phyloP scores from a whole-genome alignment of 2,888 invertebrate genomes.

The Cantharis nigra region DNA sequence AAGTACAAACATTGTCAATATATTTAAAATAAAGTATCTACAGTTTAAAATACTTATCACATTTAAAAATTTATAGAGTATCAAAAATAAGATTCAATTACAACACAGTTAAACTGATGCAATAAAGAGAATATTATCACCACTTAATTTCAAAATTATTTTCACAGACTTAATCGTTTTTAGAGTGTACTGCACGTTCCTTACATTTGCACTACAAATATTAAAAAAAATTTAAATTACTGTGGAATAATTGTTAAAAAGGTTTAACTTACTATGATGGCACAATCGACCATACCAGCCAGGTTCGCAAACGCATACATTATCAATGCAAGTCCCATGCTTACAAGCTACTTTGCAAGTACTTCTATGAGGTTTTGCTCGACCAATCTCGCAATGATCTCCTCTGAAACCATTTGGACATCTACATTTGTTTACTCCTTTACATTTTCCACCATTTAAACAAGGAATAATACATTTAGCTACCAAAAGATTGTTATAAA shows the following conservation, averaged over 20 bases:
- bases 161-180: neutral
- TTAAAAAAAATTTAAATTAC: neutral
- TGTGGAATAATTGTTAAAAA: neutral
- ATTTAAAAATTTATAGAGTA: neutral
- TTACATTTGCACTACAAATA: constrained; percentile 15
- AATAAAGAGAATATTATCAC: neutral
- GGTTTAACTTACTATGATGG: constrained; percentile 64
- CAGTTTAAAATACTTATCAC: neutral
- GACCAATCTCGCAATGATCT: constrained; percentile 89
- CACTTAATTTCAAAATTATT: neutral
- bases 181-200: neutral
- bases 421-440: constrained; percentile 86
- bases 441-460: constrained; percentile 87
- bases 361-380: constrained; percentile 68
- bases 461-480: constrained; percentile 75
- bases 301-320: constrained; percentile 77
- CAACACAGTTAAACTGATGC: neutral
- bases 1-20: neutral
- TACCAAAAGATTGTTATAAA: constrained; percentile 30
- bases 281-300: constrained; percentile 84
- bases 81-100: neutral
- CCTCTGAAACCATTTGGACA: constrained; percentile 85
- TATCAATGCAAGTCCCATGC: constrained; percentile 76
- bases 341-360: constrained; percentile 76
- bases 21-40: neutral